Evolutionary conservation across 2,113 vertebrate species (phyloP).

Genomic region (Mola mola): DNA sequence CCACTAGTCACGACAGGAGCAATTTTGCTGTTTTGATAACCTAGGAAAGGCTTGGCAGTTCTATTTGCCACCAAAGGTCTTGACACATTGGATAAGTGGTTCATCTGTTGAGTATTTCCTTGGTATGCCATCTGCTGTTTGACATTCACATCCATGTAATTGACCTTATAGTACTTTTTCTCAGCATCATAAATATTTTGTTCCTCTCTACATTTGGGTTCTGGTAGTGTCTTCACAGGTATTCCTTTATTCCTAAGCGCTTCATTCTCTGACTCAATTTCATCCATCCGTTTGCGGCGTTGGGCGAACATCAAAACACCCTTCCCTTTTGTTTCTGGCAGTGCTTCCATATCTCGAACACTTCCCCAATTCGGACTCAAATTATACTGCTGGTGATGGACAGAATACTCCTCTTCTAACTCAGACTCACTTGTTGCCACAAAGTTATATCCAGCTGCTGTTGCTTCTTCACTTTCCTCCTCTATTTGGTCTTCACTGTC

Average conservation of each 20-base stretch:
- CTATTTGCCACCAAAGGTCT: constrained; percentile 84
- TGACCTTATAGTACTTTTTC: constrained; percentile 61
- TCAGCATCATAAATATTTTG: constrained; percentile 40
- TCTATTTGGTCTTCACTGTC: constrained; percentile 81
- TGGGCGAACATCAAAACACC: constrained; percentile 95
- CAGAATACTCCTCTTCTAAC: constrained; percentile 84
- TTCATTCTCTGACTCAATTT: constrained; percentile 88
- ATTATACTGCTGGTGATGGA: constrained; percentile 75
- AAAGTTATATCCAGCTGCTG: constrained; percentile 79
- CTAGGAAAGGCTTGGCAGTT: constrained; percentile 90
- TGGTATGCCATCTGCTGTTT: constrained; percentile 58
- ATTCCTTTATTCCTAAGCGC: constrained; percentile 80
- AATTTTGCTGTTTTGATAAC: constrained; percentile 77
- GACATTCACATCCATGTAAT: constrained; percentile 71
- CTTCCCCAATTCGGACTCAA: constrained; percentile 84
- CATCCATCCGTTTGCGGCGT: constrained; percentile 92
- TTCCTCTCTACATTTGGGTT: constrained; percentile 53
- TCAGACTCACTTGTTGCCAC: constrained; percentile 87
- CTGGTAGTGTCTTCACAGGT: constrained; percentile 64
- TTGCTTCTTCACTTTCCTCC: constrained; percentile 77
- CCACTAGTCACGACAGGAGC: constrained; percentile 76
- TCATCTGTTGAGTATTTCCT: constrained; percentile 60
- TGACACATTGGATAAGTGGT: constrained; percentile 67
- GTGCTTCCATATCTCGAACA: constrained; percentile 87
- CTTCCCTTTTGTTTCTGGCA: constrained; percentile 91